A percentile compares a stretch with the other conserved stretches of the same genome.
These are phyloP conservation scores for Drosophila borborema DNA, from an alignment of 2,888 invertebrate species.

Conservation along the genomic window DNA sequence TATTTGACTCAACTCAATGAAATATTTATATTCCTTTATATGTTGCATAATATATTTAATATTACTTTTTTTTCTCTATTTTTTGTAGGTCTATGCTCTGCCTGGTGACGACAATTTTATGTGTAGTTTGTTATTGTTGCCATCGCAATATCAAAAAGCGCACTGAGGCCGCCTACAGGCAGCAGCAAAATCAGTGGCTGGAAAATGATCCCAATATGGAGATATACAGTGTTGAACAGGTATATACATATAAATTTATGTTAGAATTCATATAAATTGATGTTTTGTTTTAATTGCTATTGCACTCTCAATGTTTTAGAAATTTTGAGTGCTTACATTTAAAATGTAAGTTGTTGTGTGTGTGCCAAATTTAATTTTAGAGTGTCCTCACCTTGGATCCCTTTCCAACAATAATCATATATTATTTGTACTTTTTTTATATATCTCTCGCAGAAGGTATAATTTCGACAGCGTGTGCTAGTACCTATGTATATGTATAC, in stretches of 20 bases:
- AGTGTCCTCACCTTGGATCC: not conserved
- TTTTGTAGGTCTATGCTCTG: slow-evolving; percentile 90
- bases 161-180: slow-evolving; percentile 84
- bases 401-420: too few species aligned
- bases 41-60: slow-evolving; percentile 13
- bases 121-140: slow-evolving; percentile 91
- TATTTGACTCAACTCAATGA: not conserved
- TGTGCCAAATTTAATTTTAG: too few species aligned
- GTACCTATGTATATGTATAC: too few species aligned
- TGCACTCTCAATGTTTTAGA: too few species aligned
- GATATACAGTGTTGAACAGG: slow-evolving; percentile 85
- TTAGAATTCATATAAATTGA: not conserved
- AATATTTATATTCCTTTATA: not conserved
- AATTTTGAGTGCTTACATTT: too few species aligned
- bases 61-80: not conserved
- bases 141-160: slow-evolving; percentile 85
- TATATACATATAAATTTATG: slow-evolving; percentile 36
- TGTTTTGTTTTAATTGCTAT: too few species aligned
- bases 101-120: slow-evolving; percentile 90
- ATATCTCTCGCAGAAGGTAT: too few species aligned
- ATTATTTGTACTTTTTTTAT: too few species aligned
- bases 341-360: too few species aligned
- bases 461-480: too few species aligned
- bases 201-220: slow-evolving; percentile 85
- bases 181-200: slow-evolving; percentile 83